These are phyloP conservation scores for Malurus splendens DNA, from an alignment of 2,797 vertebrate species.

Conservation along the genomic window DNA sequence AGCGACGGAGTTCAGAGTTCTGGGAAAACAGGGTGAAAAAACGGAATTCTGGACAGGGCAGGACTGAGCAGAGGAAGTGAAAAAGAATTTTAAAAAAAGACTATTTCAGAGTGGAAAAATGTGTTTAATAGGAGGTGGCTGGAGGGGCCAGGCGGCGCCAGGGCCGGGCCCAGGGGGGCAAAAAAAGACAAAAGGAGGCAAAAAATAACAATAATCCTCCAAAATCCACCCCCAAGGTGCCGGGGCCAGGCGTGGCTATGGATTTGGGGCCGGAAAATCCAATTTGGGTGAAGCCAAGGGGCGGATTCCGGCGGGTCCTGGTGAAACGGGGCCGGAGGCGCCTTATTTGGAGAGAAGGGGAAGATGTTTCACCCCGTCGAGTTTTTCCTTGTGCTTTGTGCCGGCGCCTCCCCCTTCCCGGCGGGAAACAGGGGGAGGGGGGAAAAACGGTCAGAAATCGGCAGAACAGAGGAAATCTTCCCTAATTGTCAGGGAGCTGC, in stretches of 20 bases:
- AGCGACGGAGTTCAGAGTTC: neutral
- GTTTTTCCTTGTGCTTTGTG: slow-evolving; percentile 15
- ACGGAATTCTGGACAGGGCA: neutral
- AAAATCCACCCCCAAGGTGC: neutral
- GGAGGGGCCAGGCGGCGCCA: neutral
- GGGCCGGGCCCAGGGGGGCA: neutral
- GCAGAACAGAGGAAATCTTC: neutral
- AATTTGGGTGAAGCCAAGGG: neutral
- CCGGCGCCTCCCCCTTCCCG: neutral
- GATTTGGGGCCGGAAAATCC: neutral
- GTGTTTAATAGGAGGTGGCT: slow-evolving; percentile 3
- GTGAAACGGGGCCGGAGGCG: neutral
- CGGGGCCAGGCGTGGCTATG: neutral
- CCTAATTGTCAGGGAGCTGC: neutral
- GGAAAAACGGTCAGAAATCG: neutral
- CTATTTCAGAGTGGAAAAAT: neutral
- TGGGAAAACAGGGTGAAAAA: neutral
- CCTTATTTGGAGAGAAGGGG: slow-evolving; percentile 3
- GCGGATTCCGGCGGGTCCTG: neutral
- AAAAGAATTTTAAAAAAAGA: neutral
- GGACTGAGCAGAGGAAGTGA: neutral
- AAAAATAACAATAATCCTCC: neutral
- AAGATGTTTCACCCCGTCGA: neutral
- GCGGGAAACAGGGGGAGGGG: neutral
- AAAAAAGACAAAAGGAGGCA: neutral